Evolutionary conservation across 2,888 invertebrate genomes (phyloP).

Genomic region (Cancer borealis): DNA sequence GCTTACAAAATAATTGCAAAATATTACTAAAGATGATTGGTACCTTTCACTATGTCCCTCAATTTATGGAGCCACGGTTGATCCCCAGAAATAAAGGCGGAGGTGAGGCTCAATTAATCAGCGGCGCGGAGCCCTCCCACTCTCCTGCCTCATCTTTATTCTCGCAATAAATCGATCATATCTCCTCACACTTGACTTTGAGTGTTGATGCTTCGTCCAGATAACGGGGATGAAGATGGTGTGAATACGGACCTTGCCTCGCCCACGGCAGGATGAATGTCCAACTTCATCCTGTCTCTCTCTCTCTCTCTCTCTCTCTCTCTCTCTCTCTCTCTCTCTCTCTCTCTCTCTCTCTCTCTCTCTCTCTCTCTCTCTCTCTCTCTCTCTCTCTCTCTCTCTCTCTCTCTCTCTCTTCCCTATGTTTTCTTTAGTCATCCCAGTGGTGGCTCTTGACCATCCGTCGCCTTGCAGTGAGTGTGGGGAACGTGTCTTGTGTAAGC

Average conservation of each 20-base stretch:
- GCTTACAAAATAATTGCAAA: constrained; percentile 66
- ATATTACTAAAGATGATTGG: constrained; percentile 68
- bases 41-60: constrained; percentile 63
- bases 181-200: constrained; percentile 66
- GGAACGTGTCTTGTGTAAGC: background rate
- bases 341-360: constrained; percentile 28
- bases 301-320: constrained; percentile 21
- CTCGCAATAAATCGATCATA: constrained; percentile 69
- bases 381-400: background rate
- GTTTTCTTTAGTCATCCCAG: background rate
- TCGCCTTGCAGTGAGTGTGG: background rate
- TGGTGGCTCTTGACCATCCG: background rate
- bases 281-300: background rate
- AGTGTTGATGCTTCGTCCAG: constrained; percentile 55
- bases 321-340: constrained; percentile 28
- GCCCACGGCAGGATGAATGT: background rate
- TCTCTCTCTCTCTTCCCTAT: background rate
- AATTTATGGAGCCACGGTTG: constrained; percentile 65
- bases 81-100: constrained; percentile 63
- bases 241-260: constrained; percentile 60
- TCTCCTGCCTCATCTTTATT: constrained; percentile 63
- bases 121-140: constrained; percentile 49
- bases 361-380: constrained; percentile 18
- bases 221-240: constrained; percentile 68
- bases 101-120: constrained; percentile 64